phyloP scores from a whole-genome alignment of 2,797 vertebrate species.

The Anolis apletophallus region DNA sequence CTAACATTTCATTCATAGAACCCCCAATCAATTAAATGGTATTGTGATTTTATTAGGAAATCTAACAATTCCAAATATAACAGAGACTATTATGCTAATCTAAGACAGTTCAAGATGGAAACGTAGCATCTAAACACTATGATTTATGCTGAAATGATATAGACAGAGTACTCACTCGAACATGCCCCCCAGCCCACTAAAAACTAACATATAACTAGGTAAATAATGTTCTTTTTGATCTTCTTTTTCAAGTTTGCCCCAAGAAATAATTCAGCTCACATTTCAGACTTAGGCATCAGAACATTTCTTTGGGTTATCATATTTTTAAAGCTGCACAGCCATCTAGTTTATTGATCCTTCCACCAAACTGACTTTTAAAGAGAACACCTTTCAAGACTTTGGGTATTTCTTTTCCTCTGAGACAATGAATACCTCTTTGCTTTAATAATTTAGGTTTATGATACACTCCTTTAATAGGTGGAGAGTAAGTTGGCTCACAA shows the following conservation, averaged over 20 bases:
- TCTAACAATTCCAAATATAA: conserved; percentile 17
- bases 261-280: conserved; percentile 3
- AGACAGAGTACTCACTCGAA: not conserved
- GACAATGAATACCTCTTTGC: conserved; percentile 19
- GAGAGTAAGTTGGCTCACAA: not conserved
- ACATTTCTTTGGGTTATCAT: conserved; percentile 27
- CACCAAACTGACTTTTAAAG: conserved; percentile 41
- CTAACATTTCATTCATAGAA: conserved; percentile 3
- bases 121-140: not conserved
- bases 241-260: conserved; percentile 30
- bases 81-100: conserved; percentile 4
- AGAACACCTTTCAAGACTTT: conserved; percentile 11
- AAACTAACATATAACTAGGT: not conserved
- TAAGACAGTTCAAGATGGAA: not conserved
- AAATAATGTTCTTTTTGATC: not conserved
- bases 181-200: not conserved
- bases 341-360: conserved; percentile 21
- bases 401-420: conserved; percentile 25
- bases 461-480: conserved; percentile 4
- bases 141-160: not conserved
- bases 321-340: conserved; percentile 1
- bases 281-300: not conserved
- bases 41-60: not conserved
- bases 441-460: conserved; percentile 44
- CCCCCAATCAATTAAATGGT: too few relatives aligned